Evolutionary conservation across 2,888 invertebrate species (phyloP).

Genomic region (Microctonus hyperodae): DNA sequence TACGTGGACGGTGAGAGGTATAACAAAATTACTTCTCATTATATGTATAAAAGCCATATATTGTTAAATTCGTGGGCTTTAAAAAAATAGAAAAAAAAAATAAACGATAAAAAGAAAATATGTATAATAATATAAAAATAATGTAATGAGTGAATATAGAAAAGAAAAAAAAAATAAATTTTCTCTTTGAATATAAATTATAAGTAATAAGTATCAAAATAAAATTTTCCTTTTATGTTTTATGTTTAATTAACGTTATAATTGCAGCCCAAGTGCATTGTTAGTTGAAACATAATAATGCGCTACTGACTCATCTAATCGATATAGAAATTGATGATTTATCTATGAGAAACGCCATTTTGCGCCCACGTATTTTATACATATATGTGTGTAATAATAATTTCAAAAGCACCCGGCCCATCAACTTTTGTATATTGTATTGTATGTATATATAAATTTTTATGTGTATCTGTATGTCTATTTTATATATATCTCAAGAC

Average conservation of each 20-base stretch:
- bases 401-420: constrained; percentile 6
- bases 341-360: constrained; percentile 22
- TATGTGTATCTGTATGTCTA: background rate
- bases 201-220: too few species aligned
- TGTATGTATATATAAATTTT: background rate
- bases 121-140: too few species aligned
- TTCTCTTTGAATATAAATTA: background rate
- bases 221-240: background rate
- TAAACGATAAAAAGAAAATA: background rate
- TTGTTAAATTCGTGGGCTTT: background rate
- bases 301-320: constrained; percentile 31
- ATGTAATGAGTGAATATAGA: too few species aligned
- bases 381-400: background rate
- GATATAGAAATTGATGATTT: constrained; percentile 23
- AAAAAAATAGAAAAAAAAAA: background rate
- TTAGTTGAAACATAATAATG: constrained; percentile 14
- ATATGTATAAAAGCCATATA: background rate
- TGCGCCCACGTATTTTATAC: constrained; percentile 13
- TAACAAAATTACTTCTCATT: background rate
- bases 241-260: background rate
- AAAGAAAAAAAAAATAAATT: background rate
- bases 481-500: background rate
- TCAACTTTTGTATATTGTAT: constrained; percentile 20
- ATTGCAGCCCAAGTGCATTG: constrained; percentile 5
- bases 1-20: too few species aligned